Conservation (phyloP, 2,888 invertebrate species). For the Eupsilia transversa region DNA sequence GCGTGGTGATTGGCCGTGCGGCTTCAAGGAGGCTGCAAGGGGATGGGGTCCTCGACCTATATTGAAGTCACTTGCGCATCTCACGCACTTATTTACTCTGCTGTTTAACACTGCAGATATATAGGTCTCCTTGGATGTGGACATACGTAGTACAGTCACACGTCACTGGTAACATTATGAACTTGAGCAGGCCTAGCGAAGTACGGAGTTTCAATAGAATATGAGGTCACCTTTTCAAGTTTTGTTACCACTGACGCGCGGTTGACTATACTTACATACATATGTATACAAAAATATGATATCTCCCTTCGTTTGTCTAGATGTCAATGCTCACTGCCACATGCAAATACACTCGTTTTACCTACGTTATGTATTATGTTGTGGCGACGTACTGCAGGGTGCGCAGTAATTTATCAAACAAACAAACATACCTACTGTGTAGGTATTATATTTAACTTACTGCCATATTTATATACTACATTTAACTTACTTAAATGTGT, state of each 20-base stretch:
- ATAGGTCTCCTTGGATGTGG: slow-evolving; percentile 22
- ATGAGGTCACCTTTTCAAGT: not conserved
- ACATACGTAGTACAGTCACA: not conserved
- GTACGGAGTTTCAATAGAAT: not conserved
- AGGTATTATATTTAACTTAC: not conserved
- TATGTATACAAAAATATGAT: not conserved
- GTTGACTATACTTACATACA: not conserved
- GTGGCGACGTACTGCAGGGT: not conserved
- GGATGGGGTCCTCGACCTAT: slow-evolving; percentile 88
- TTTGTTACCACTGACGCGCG: no score
- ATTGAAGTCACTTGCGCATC: slow-evolving; percentile 74
- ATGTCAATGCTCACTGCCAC: slow-evolving; percentile 4
- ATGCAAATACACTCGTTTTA: slow-evolving; percentile 7
- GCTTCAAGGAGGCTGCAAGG: slow-evolving; percentile 89
- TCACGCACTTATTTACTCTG: slow-evolving; percentile 69
- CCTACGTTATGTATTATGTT: not conserved
- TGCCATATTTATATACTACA: not conserved
- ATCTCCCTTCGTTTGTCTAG: not conserved
- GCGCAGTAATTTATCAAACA: slow-evolving; percentile 13
- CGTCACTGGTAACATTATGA: not conserved
- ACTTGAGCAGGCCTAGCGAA: not conserved
- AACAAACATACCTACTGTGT: not conserved
- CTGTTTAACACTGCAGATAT: slow-evolving; percentile 67
- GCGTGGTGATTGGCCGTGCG: slow-evolving; percentile 87
- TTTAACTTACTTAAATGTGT: not conserved